Evolutionary conservation across 2,888 invertebrate species (phyloP), one percentile per base, ranked within the genome.

Genomic region (Gasteruption jaculator): DNA sequence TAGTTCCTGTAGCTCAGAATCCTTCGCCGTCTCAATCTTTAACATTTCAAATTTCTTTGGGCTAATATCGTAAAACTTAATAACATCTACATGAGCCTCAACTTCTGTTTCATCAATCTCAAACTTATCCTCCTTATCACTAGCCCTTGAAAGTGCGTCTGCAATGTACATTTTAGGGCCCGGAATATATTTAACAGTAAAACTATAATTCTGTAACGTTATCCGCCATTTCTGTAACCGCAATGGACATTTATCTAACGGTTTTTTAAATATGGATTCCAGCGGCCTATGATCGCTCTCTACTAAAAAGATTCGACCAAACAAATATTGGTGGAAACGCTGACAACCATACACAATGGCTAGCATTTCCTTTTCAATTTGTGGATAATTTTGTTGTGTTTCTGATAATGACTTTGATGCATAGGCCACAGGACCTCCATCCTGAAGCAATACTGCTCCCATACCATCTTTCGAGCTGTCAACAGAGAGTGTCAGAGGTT

Each of bases 241-340:
- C 8, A 26, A 22, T 4, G 47, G 44, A 22, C 31, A 35, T 20
- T 31, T 34, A 12, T 36, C 33, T 8, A 47, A 14, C 7, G 52
- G 43, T 41, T 57, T 57, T 35, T 50, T 50, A 25, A 52, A 53
- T 36, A 58, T 57, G 11, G 38, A 5, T 33, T 49, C 46, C 3
- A 56, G 33, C 12, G 58, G 58, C 34, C 49, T 48, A 25, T 61
- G 59, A 46, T 60, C 57, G 4, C 54, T 56, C 46, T 59, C 52
- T 20, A 61, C 49, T n/a, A n/a, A n/a, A n/a, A n/a, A n/a, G n/a
- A n/a, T n/a, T n/a, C n/a, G n/a, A 7, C 54, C 58, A 47, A 43
- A 60, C 14, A 57, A 19, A 43, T 53, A 59, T 26, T 57, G 50
- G 32, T 53, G n/a, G n/a, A n/a, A n/a, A n/a, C n/a, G n/a, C n/a